Evolutionary conservation across 2,888 invertebrate species (phyloP).

Genomic region (Mimumesa dahlbomi): DNA sequence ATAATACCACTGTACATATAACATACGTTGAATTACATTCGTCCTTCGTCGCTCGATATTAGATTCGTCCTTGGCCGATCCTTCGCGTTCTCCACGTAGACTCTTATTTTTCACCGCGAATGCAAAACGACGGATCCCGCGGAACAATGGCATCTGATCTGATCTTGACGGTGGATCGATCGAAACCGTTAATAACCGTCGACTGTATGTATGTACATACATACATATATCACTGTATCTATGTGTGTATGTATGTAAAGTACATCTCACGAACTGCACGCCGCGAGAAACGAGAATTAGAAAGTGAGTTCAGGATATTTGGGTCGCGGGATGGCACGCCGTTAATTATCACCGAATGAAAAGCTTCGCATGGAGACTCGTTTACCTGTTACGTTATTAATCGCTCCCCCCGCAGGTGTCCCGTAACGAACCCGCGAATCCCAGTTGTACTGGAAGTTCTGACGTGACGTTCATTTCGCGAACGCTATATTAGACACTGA

Average conservation of each 20-base stretch:
- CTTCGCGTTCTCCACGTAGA: constrained; percentile 14
- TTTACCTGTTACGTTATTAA: constrained; percentile 33
- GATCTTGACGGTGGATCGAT: constrained; percentile 45
- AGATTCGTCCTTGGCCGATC: constrained; percentile 17
- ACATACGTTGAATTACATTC: too few relatives aligned
- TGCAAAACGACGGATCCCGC: constrained; percentile 15
- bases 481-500: too few relatives aligned
- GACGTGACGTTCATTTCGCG: too few relatives aligned
- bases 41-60: background rate
- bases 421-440: background rate
- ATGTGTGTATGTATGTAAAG: too few relatives aligned
- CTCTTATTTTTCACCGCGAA: constrained; percentile 27
- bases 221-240: too few relatives aligned
- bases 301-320: constrained; percentile 68
- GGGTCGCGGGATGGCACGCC: constrained; percentile 52
- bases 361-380: background rate
- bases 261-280: too few relatives aligned
- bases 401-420: constrained; percentile 15
- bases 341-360: constrained; percentile 43
- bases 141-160: constrained; percentile 49
- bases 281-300: too few relatives aligned
- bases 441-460: too few relatives aligned
- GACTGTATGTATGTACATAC: too few relatives aligned
- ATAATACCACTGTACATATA: too few relatives aligned
- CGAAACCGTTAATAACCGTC: constrained; percentile 59